phyloP scores from a whole-genome alignment of 1,140 invertebrate genomes.

The Diachasmimorpha longicaudata region DNA sequence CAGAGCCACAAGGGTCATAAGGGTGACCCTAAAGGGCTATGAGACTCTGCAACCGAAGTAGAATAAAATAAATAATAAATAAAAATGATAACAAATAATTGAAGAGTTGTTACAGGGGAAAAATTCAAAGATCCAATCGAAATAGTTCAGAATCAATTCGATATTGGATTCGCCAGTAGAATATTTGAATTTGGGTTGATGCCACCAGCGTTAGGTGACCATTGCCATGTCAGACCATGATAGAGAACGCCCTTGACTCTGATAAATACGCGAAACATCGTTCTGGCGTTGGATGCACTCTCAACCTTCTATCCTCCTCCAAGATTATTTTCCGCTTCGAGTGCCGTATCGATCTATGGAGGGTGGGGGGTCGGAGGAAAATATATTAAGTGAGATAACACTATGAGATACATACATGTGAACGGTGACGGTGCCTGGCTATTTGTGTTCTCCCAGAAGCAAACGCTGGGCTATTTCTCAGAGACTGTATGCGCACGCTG shows the following conservation, averaged over 20 bases:
- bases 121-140: too few relatives aligned
- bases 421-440: background rate
- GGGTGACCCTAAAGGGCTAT: too few relatives aligned
- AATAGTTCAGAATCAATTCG: too few relatives aligned
- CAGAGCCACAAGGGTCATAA: too few relatives aligned
- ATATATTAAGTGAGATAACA: slow-evolving; percentile 8
- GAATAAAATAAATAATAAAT: too few relatives aligned
- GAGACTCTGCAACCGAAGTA: too few relatives aligned
- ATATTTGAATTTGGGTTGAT: background rate
- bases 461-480: background rate
- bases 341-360: slow-evolving; percentile 28
- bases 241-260: slow-evolving; percentile 20
- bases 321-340: slow-evolving; percentile 32
- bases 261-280: slow-evolving; percentile 26
- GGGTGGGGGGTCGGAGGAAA: background rate
- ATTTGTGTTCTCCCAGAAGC: slow-evolving; percentile 6
- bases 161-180: background rate
- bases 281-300: background rate
- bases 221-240: slow-evolving; percentile 23
- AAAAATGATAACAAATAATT: too few relatives aligned
- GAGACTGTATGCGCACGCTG: background rate
- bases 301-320: slow-evolving; percentile 20
- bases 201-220: slow-evolving; percentile 4
- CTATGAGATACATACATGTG: slow-evolving; percentile 1
- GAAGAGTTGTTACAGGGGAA: too few relatives aligned